Conservation (phyloP, 1,140 invertebrate genomes). For the Drosophila fuyamai region DNA sequence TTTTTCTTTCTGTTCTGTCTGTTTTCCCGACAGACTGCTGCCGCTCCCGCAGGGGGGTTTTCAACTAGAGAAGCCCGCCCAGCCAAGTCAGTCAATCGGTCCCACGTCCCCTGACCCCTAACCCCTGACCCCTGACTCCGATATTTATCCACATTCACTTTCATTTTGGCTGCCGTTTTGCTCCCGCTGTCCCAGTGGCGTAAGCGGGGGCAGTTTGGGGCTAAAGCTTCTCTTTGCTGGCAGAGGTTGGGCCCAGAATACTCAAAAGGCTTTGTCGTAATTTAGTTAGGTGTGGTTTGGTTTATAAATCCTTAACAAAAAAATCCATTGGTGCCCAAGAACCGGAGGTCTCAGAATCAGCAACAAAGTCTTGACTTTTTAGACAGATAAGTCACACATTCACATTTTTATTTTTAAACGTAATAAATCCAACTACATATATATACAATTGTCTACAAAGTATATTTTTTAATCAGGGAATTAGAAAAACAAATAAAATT, state of each 20-base stretch:
- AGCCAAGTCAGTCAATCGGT: slow-evolving; percentile 72
- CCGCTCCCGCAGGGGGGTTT: slow-evolving; percentile 18
- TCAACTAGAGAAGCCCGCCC: slow-evolving; percentile 52
- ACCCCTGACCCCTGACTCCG: slow-evolving; percentile 25
- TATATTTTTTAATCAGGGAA: too few species aligned
- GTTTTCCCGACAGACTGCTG: slow-evolving; percentile 45
- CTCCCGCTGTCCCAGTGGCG: slow-evolving; percentile 16
- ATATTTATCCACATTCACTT: slow-evolving; percentile 64
- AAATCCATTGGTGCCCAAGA: too few species aligned
- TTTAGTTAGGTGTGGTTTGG: too few species aligned
- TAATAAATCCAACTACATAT: too few species aligned
- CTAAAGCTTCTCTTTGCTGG: neutral
- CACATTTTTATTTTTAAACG: too few species aligned
- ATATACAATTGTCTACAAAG: too few species aligned
- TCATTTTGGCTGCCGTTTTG: slow-evolving; percentile 65
- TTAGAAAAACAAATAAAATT: neutral
- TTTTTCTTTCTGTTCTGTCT: slow-evolving; percentile 60
- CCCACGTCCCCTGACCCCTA: slow-evolving; percentile 8
- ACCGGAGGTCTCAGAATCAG: too few species aligned
- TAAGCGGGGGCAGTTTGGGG: neutral
- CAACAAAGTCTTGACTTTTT: too few species aligned
- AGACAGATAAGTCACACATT: too few species aligned
- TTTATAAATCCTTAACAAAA: too few species aligned
- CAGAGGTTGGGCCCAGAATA: neutral
- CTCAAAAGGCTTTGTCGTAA: too few species aligned